Conservation (phyloP, 2,113 vertebrate genomes). For the Naja naja region DNA sequence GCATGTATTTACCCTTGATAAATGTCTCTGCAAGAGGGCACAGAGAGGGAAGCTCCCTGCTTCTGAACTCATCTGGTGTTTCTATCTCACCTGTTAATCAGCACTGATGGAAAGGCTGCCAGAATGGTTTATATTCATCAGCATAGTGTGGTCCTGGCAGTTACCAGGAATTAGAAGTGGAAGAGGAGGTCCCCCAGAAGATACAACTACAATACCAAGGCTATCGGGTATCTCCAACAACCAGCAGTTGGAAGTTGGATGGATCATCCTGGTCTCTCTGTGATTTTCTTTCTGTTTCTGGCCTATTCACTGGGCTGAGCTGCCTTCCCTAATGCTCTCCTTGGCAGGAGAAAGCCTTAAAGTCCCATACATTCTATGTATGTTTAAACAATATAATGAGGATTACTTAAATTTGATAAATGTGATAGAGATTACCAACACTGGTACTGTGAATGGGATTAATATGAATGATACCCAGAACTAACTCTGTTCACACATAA, state of each 20-base stretch:
- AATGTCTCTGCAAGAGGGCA: not conserved
- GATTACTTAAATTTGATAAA: no score
- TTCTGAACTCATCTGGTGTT: not conserved
- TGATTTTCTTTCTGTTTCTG: not conserved
- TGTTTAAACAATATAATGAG: no score
- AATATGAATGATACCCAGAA: no score
- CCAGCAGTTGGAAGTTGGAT: not conserved
- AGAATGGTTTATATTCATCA: not conserved
- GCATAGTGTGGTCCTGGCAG: not conserved
- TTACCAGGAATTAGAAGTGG: not conserved
- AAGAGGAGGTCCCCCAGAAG: not conserved
- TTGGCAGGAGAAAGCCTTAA: not conserved
- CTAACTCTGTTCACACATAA: no score
- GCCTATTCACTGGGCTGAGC: not conserved
- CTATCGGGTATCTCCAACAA: not conserved
- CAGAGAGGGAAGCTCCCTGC: not conserved
- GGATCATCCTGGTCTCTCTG: not conserved
- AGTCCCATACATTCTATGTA: not conserved
- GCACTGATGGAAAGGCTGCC: not conserved
- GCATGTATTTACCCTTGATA: not conserved
- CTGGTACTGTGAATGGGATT: no score
- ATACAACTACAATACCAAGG: not conserved
- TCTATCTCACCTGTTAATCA: not conserved
- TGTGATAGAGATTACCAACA: no score
- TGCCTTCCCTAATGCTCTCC: not conserved